Evolutionary conservation across 2,113 vertebrate species (phyloP).

Genomic region (Capreolus pygargus): DNA sequence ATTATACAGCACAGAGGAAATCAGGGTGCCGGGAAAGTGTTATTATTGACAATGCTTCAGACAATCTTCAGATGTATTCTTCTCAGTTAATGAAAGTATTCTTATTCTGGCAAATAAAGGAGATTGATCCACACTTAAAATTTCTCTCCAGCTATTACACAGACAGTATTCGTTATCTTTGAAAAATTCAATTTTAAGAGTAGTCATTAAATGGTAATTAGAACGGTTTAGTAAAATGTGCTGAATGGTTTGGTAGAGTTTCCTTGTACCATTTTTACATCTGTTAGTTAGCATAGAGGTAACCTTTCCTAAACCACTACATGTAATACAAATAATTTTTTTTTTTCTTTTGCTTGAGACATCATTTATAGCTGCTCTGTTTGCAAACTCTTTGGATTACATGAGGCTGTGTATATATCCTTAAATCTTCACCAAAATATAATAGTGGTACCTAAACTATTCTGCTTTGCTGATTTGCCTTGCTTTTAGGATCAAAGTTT

Average conservation of each 20-base stretch:
- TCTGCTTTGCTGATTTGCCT: not conserved
- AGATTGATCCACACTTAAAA: not conserved
- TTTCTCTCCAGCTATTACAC: not conserved
- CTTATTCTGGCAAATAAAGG: not conserved
- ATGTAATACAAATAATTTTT: not conserved
- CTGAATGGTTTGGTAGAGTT: not conserved
- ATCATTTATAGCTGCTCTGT: not conserved
- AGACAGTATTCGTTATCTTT: not conserved
- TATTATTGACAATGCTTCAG: not conserved
- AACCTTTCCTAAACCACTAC: not conserved
- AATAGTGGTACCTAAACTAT: not conserved
- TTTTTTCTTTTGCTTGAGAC: not conserved
- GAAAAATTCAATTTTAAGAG: slow-evolving; percentile 14
- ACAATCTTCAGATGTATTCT: not conserved
- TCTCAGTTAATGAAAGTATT: not conserved
- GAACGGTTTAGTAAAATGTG: not conserved
- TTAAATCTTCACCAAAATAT: not conserved
- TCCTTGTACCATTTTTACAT: not conserved
- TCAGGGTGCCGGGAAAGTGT: not conserved
- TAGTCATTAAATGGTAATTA: not conserved
- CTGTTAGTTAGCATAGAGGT: not conserved
- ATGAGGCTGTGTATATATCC: not conserved
- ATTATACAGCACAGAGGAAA: not conserved
- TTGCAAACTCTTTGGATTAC: not conserved
- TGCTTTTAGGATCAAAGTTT: not conserved